Base-by-base conservation (phyloP, 2,113 vertebrate species). In the Chauna torquata region DNA sequence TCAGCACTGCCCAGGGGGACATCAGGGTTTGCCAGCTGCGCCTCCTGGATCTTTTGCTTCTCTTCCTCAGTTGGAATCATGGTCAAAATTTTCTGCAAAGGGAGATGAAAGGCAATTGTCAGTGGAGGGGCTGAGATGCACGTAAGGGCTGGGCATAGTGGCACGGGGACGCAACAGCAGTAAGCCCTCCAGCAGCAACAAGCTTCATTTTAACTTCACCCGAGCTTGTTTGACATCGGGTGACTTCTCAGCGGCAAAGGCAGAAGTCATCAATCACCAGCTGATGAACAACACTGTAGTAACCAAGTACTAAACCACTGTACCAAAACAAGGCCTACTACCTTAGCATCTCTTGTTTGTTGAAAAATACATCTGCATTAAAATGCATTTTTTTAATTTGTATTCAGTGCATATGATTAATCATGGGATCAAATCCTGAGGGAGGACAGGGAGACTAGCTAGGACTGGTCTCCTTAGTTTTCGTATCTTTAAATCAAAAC, bases 11-110 rank as follows among this genome's bases (percentile, higher is more conserved):
- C 99, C 98, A 99, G 94, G 4, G 99, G 99, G 18, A 99, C 97
- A 4, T 99, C 99, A 0, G 99, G 99, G 96, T 98, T 99, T 0
- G 98, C 98, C 98, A 99, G 98, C 96, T 99, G 99, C 3, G 99
- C 99, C 94, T 99, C 99, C 96, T 99, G 99, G 95, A 99, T 99
- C 98, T 98, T 99, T 96, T 99, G 99, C 95, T 99, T 99, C 95
- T 99, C 99, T 92, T 99, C 99, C 96, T 99, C 99, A 0, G 98
- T 99, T 11, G 99, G 99, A 97, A 99, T 99, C 99, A 99, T 99
- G 15, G 99, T 99, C 89, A 99, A 98, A 96, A 99, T 99, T 99
- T 99, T 99, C 99, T 99, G 94, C 8, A 59, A 66, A 91, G 47
- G 88, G 44, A 86, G 38, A 84, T 19, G 92, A 86, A 94, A 90